phyloP scores from a whole-genome alignment of 2,113 vertebrate genomes.

The Oxyruncus cristatus region DNA sequence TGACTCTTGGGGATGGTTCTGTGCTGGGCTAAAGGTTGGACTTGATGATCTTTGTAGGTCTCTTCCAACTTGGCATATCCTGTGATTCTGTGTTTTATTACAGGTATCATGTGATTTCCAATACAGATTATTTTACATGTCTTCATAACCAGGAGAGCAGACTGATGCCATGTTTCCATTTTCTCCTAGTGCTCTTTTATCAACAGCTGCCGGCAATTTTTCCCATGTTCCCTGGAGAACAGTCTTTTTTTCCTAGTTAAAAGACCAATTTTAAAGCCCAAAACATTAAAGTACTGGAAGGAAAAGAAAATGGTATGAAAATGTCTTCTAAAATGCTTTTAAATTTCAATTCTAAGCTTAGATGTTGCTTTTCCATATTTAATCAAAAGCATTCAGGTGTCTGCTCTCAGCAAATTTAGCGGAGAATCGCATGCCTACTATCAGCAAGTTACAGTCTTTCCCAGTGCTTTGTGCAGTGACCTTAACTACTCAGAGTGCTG shows the following conservation, averaged over 20 bases:
- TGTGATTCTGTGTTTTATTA: background rate
- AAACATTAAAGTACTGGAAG: background rate
- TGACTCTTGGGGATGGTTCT: background rate
- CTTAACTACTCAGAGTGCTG: background rate
- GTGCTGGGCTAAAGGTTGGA: background rate
- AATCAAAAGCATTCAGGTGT: constrained; percentile 40
- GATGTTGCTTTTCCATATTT: constrained; percentile 46
- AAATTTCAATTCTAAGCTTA: background rate
- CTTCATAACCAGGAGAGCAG: background rate
- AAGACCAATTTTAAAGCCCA: background rate
- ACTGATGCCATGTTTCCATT: background rate
- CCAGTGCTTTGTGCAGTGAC: background rate
- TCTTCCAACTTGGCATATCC: background rate
- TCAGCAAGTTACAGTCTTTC: constrained; percentile 12
- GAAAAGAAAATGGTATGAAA: background rate
- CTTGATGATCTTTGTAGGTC: background rate
- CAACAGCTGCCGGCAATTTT: background rate
- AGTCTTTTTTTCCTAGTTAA: background rate
- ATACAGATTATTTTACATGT: background rate
- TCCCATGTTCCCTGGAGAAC: background rate
- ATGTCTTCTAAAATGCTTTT: background rate
- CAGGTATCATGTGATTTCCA: background rate
- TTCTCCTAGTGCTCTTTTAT: background rate
- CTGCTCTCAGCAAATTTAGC: background rate
- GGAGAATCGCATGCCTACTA: background rate